phyloP scores from a whole-genome alignment of 1,140 invertebrate genomes.

The Penaeus vannamei region DNA sequence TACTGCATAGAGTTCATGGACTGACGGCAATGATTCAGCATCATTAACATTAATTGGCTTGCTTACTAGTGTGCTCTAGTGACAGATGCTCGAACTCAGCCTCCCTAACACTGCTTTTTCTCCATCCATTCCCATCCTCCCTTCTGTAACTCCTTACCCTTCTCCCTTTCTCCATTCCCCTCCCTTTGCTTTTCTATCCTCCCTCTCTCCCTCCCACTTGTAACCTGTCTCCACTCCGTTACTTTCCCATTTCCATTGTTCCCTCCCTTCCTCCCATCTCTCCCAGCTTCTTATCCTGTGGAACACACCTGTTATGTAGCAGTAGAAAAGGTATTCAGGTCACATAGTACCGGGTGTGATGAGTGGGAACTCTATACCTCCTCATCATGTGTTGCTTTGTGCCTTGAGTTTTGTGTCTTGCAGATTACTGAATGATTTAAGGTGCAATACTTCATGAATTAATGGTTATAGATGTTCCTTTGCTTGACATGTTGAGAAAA shows the following conservation, averaged over 20 bases:
- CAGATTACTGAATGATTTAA: slow-evolving; percentile 38
- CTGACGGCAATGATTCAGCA: neutral
- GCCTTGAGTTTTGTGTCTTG: slow-evolving; percentile 56
- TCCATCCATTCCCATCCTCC: neutral
- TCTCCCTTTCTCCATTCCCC: neutral
- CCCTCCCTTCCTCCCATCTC: no score
- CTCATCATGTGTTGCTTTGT: slow-evolving; percentile 49
- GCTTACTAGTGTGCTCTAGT: slow-evolving; percentile 36
- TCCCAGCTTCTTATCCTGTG: no score
- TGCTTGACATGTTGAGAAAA: neutral
- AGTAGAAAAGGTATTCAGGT: no score
- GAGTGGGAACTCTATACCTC: slow-evolving; percentile 34
- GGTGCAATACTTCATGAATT: slow-evolving; percentile 35
- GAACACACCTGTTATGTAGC: no score
- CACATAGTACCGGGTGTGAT: slow-evolving; percentile 34
- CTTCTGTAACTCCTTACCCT: no score
- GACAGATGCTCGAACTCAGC: slow-evolving; percentile 8
- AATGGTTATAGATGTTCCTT: neutral
- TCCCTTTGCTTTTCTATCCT: neutral
- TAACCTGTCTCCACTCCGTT: neutral
- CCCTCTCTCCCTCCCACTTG: no score
- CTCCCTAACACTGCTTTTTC: slow-evolving; percentile 16
- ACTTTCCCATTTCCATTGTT: no score
- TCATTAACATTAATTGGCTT: neutral
- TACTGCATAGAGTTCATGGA: no score